Evolutionary conservation across 2,113 vertebrate genomes (phyloP), one percentile per base, ranked within the genome.

Genomic region (Merops nubicus): DNA sequence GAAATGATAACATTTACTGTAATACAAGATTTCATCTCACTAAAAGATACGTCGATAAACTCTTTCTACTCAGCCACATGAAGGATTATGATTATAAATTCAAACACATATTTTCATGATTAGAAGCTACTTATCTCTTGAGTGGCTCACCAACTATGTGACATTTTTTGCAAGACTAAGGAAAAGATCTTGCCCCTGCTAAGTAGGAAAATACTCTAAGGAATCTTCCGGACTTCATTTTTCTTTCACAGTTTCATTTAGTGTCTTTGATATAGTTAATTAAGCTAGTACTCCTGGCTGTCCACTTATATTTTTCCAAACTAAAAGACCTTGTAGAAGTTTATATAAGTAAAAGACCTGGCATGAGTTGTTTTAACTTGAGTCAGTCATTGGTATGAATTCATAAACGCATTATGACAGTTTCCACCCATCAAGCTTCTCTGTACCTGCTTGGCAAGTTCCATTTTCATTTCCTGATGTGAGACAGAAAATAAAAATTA

Each of bases 1-100:
- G 26, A 91, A 91, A 89, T 68, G 0, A 38, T 51, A 68, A 45
- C 43, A 40, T 82, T 70, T 87, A 34, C 7, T n/a, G 34, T 47
- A 83, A 79, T 22, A 62, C 13, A 43, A 13, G n/a, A 63, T 78
- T 93, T 94, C 28, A 57, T 85, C 45, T 70, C 3, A 4, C 48
- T 64, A 60, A 68, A 91, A 85, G 38, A 36, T 67, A 45, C 33
- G n/a, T 70, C 0, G 0, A 57, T 79, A 53, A 85, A 85, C 25
- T 85, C 62, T 88, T 94, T 69, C 64, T 53, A 54, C n/a, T 57
- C 23, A 78, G 19, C 40, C 48, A 59, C 42, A 53, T 33, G 57
- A 87, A 93, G 34, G 15, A 68, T 88, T 94, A 70, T 45, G 62
- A 83, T 88, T 85, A 69, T 29, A 89, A 93, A 88, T 96, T 82